phyloP scores from a whole-genome alignment of 2,113 vertebrate species.

The Peromyscus leucopus region DNA sequence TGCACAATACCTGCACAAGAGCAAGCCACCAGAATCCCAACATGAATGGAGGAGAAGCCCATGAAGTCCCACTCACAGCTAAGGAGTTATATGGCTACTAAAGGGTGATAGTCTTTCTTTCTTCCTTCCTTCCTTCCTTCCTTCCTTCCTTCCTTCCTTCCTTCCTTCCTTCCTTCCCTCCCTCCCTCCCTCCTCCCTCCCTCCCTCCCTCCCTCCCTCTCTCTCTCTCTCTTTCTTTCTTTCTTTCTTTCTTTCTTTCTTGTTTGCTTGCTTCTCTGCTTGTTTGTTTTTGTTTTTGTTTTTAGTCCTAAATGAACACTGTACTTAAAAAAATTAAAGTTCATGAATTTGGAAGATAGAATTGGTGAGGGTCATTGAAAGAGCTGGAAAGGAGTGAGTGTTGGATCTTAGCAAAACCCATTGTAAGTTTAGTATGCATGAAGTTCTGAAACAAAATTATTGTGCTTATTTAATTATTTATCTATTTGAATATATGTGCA shows the following conservation, averaged over 20 bases:
- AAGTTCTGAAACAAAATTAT: neutral
- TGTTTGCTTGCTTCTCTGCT: too few relatives aligned
- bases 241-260: too few relatives aligned
- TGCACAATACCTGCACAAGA: neutral
- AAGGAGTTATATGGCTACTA: neutral
- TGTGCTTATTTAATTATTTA: neutral
- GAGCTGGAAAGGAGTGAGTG: neutral
- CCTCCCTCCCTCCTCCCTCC: too few relatives aligned
- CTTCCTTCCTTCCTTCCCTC: too few relatives aligned
- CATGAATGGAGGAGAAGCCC: neutral
- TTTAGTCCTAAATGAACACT: neutral
- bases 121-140: too few relatives aligned
- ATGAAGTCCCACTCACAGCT: neutral
- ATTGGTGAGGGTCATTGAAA: neutral
- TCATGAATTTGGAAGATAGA: neutral
- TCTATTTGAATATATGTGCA: neutral
- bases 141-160: too few relatives aligned
- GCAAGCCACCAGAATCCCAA: neutral
- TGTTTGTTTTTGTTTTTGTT: too few relatives aligned
- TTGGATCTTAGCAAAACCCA: neutral
- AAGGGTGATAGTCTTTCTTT: too few relatives aligned
- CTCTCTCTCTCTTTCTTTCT: too few relatives aligned
- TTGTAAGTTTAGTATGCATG: neutral
- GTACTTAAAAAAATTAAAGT: neutral
- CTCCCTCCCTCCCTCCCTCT: too few relatives aligned